Conservation (phyloP, 2,797 vertebrate species). For the Pteronotus mesoamericanus region DNA sequence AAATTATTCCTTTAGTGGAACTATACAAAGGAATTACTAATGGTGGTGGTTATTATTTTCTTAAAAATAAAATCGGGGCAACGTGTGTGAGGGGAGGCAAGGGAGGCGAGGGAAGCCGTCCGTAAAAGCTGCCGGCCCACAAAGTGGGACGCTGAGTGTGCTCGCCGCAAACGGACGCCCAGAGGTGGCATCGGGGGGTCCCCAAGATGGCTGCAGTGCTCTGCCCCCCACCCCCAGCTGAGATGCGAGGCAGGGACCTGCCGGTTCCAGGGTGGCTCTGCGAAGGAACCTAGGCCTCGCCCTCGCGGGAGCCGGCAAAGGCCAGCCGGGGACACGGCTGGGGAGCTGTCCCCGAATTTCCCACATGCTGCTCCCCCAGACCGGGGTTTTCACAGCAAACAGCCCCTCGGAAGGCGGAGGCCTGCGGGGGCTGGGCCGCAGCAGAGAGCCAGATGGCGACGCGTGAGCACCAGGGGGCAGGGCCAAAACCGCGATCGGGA, state of each 20-base stretch:
- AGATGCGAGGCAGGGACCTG: neutral
- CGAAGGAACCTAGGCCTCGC: neutral
- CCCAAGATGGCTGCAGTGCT: neutral
- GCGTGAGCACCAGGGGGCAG: constrained; percentile 67
- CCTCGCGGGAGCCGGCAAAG: neutral
- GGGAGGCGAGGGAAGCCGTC: neutral
- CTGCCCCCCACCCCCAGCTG: neutral
- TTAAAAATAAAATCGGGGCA: neutral
- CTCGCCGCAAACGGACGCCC: neutral
- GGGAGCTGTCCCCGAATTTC: neutral
- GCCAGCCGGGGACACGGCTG: neutral
- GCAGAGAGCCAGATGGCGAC: constrained; percentile 76
- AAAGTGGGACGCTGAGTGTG: neutral
- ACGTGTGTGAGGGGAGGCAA: neutral
- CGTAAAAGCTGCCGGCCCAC: neutral
- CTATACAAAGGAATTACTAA: neutral
- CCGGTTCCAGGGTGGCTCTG: neutral
- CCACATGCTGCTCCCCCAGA: neutral
- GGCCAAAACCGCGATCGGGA: constrained; percentile 68
- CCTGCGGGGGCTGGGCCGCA: constrained; percentile 59
- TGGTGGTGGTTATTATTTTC: constrained; percentile 18
- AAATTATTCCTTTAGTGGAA: neutral
- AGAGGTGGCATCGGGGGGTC: neutral
- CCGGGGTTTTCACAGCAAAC: neutral
- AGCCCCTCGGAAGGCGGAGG: constrained; percentile 33